Base-by-base conservation (phyloP, 2,113 vertebrate species). In the Lonchura striata region DNA sequence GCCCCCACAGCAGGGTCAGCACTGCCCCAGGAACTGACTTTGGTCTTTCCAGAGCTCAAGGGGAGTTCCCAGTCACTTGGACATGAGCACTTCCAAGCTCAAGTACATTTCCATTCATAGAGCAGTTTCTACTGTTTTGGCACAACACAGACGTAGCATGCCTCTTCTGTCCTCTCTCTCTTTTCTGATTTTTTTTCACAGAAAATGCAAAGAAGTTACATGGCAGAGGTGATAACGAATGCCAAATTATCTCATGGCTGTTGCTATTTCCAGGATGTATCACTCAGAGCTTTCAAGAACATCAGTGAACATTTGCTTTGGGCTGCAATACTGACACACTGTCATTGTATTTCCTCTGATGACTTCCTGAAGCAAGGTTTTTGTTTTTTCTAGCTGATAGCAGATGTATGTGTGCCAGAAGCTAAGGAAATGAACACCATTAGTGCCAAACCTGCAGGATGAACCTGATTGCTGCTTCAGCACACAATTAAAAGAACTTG, bases 281-380 rank as follows among this genome's bases (percentile, higher is more conserved):
- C 60, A 65, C 49, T 75, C 5, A 2, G 69, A 72, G 47, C 69
- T 91, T 84, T 76, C 77, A 78, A n/a, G 31, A 80, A 78, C 0
- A 3, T 23, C 57, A 69, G 71, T 52, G 72, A 77, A 88, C 75
- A 69, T 46, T 72, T 70, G 57, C 50, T 86, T 50, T 75, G 60
- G 65, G 56, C 49, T 64, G 61, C 39, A 86, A 63, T 3, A 60
- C 42, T 86, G 70, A 76, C 44, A 78, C 13, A 11, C 23, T 52
- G 75, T 49, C 83, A 89, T 17, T 4, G 0, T 52, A 92, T 94
- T 94, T 95, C 82, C 85, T 86, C 76, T n/a, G 41, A 91, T 86
- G 82, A 82, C 64, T 96, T 96, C 91, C 94, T 88, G 65, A 88
- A 78, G 27, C 59, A 88, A 64, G 24, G 30, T 16, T 42, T 87